These are phyloP conservation scores for Oophaga sylvatica DNA, from an alignment of 2,797 vertebrate genomes.

Conservation along the genomic window DNA sequence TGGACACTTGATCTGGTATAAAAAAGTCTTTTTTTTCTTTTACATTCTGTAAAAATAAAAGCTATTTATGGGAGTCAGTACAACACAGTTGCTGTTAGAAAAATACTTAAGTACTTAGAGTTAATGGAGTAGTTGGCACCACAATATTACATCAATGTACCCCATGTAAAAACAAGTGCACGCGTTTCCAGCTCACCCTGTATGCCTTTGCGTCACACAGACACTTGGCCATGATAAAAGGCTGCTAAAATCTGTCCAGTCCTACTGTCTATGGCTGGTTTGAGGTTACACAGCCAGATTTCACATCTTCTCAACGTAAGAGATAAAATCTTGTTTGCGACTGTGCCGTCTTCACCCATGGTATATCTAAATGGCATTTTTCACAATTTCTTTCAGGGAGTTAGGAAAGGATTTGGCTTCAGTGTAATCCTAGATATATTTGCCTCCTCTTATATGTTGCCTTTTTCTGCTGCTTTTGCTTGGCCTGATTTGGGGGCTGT, in stretches of 20 bases:
- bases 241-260: constrained; percentile 36
- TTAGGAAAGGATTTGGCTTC: constrained; percentile 26
- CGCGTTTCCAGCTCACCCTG: constrained; percentile 65
- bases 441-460: constrained; percentile 40
- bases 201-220: constrained; percentile 63
- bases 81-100: constrained; percentile 65
- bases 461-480: constrained; percentile 53
- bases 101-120: constrained; percentile 65
- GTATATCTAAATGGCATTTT: constrained; percentile 53
- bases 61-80: constrained; percentile 62
- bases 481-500: constrained; percentile 40
- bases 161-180: constrained; percentile 65
- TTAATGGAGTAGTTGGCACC: constrained; percentile 56
- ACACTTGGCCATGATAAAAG: constrained; percentile 47
- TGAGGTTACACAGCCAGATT: constrained; percentile 26
- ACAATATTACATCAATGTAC: constrained; percentile 62
- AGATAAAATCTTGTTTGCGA: constrained; percentile 18
- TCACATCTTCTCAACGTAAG: constrained; percentile 19
- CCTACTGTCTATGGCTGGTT: constrained; percentile 28
- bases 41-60: constrained; percentile 64
- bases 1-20: constrained; percentile 59
- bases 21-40: constrained; percentile 60
- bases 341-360: constrained; percentile 6
- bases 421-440: constrained; percentile 35
- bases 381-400: constrained; percentile 31